Conservation (phyloP, 2,113 vertebrate species). For the Actenoides lindsayi region DNA sequence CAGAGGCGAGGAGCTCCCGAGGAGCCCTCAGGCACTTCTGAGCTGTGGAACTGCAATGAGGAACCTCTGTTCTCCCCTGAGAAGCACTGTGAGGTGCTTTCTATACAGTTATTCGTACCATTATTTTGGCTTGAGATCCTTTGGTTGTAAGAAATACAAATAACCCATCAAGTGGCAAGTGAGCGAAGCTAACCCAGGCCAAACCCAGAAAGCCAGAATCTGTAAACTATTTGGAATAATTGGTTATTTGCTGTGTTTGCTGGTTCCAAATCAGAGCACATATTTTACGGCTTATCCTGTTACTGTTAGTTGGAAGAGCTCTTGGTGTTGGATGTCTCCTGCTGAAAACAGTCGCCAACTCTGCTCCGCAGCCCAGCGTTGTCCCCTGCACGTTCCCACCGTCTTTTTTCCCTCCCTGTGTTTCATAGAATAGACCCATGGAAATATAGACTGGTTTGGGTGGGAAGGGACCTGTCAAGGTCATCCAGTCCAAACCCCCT, state of each 20-base stretch:
- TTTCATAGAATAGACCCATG: not conserved
- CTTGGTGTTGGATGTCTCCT: constrained; percentile 53
- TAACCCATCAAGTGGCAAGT: constrained; percentile 61
- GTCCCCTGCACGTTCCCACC: fast-evolving
- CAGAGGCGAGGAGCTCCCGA: not conserved
- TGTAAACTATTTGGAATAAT: constrained; percentile 76
- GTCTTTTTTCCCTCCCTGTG: not conserved
- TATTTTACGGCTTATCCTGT: constrained; percentile 72
- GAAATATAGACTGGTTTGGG: not conserved
- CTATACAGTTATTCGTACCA: fast-evolving
- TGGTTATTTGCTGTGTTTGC: constrained; percentile 77
- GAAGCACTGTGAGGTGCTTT: not conserved
- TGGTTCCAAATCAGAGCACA: constrained; percentile 57
- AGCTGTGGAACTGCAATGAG: not conserved
- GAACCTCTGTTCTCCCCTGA: not conserved
- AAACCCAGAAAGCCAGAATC: constrained; percentile 12
- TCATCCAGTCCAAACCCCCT: not conserved
- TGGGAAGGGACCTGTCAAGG: not conserved
- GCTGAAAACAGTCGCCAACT: constrained; percentile 21
- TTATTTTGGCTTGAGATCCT: not conserved
- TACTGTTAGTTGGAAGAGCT: constrained; percentile 64
- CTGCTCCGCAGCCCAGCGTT: not conserved
- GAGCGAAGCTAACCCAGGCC: not conserved
- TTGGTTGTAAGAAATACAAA: constrained; percentile 1
- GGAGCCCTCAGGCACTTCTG: not conserved